Base-by-base conservation (phyloP, 2,113 vertebrate species). In the Amphiprion percula region DNA sequence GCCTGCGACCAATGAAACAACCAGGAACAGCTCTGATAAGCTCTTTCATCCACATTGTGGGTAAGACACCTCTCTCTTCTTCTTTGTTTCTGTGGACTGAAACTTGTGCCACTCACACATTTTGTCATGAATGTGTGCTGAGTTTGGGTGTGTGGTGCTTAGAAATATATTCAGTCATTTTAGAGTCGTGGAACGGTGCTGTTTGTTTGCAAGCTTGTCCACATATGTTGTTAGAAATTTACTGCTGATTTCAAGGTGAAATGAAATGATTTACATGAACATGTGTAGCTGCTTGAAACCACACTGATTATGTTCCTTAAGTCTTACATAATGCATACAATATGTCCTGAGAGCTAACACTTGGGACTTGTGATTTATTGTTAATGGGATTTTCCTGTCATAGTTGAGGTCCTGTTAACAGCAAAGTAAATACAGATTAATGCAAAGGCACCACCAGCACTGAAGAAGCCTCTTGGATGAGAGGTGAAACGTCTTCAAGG, bases 11-110 rank as follows among this genome's bases (percentile, higher is more conserved):
- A 87, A 91, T 83, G 80, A 89, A 90, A 92, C 88, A 83, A 84
- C 83, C 74, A 89, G 87, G 86, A 92, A 87, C 83, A 75, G 76
- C 92, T 92, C 85, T 91, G 91, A 90, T 92, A 82, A 83, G 85
- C 69, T 80, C 81, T 81, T 89, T 90, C 86, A 90, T 90, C 85
- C 80, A 79, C 76, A 74, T 52, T 90, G 87, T 89, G 87, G 87
- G 74, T 84, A 82, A 89, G 85, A 89, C 83, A 88, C 74, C 63
- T 74, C 80, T 74, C 76, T 82, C 74, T 80, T 77, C 64, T 65
- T 75, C 82, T 90, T 89, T 90, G 83, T 89, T 73, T 77, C 79
- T 82, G 56, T 58, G 86, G 74, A 68, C 81, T 77, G 69, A 89
- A 91, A 91, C 83, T 71, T 88, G 75, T 89, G 82, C 83, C 85